A percentile compares a stretch with the other conserved stretches of the same genome.
phyloP scores from a whole-genome alignment of 2,113 vertebrate genomes.

The Acrocephalus kingi region DNA sequence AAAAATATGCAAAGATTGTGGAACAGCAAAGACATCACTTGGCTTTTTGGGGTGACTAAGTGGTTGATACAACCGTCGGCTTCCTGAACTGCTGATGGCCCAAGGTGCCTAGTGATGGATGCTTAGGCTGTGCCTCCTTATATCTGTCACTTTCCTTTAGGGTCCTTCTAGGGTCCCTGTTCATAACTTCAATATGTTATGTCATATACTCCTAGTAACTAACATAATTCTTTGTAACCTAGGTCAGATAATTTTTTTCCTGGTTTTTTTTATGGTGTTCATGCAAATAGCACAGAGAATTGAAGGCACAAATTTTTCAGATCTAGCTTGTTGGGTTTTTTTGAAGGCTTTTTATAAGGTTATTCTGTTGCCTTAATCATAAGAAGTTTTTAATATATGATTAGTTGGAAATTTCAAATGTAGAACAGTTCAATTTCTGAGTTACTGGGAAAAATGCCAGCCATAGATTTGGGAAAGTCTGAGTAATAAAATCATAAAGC shows the following conservation, averaged over 20 bases:
- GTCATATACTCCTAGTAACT: neutral
- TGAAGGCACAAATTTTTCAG: neutral
- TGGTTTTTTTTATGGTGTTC: neutral
- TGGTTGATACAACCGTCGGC: neutral
- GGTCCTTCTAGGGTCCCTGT: neutral
- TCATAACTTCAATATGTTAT: neutral
- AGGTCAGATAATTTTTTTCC: neutral
- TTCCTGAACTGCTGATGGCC: neutral
- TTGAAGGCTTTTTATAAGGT: neutral
- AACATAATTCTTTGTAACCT: neutral
- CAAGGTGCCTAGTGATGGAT: neutral
- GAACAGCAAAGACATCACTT: neutral
- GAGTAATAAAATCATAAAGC: constrained; percentile 27
- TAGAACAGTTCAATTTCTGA: constrained; percentile 1
- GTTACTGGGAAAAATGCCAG: constrained; percentile 9
- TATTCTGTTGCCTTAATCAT: neutral
- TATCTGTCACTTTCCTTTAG: neutral
- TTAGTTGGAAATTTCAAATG: neutral
- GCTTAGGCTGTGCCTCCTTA: neutral
- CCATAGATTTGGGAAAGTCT: constrained; percentile 12
- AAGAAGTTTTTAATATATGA: neutral
- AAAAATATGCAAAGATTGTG: neutral
- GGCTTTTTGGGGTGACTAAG: neutral
- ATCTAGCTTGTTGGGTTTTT: neutral
- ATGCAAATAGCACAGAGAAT: neutral